phyloP scores from a whole-genome alignment of 2,797 vertebrate species.

The Enteromius treurensis region DNA sequence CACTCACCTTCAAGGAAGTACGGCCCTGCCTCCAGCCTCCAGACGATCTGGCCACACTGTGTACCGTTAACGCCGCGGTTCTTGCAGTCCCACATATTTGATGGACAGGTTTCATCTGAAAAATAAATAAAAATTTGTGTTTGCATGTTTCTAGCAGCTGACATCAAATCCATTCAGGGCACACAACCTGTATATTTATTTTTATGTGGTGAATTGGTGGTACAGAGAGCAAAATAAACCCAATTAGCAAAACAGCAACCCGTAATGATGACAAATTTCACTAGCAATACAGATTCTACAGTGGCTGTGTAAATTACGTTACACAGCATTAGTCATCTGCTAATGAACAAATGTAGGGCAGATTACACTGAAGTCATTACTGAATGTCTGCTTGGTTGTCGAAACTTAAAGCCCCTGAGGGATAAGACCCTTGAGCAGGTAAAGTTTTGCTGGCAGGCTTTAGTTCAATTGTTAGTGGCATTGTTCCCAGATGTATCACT shows the following conservation, averaged over 20 bases:
- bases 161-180: background rate
- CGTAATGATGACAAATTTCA: background rate
- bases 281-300: background rate
- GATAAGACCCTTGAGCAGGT: conserved; percentile 66
- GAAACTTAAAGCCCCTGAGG: conserved; percentile 66
- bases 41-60: conserved; percentile 96
- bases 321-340: conserved; percentile 3
- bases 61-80: conserved; percentile 97
- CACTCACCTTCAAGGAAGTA: conserved; percentile 98
- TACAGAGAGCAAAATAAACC: background rate
- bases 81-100: conserved; percentile 99
- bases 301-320: conserved; percentile 43
- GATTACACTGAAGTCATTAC: conserved; percentile 60
- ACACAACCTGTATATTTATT: background rate
- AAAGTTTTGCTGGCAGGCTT: conserved; percentile 68
- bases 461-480: conserved; percentile 71
- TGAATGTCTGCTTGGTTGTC: conserved; percentile 77
- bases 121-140: background rate
- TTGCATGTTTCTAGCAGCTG: background rate
- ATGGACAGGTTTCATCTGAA: conserved; percentile 94
- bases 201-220: background rate
- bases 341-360: conserved; percentile 55
- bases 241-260: background rate
- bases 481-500: conserved; percentile 53
- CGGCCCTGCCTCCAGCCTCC: conserved; percentile 93